A percentile compares a stretch with the other conserved stretches of the same genome.
Evolutionary conservation across 2,113 vertebrate species (phyloP).

Genomic region (Cathartes aura): DNA sequence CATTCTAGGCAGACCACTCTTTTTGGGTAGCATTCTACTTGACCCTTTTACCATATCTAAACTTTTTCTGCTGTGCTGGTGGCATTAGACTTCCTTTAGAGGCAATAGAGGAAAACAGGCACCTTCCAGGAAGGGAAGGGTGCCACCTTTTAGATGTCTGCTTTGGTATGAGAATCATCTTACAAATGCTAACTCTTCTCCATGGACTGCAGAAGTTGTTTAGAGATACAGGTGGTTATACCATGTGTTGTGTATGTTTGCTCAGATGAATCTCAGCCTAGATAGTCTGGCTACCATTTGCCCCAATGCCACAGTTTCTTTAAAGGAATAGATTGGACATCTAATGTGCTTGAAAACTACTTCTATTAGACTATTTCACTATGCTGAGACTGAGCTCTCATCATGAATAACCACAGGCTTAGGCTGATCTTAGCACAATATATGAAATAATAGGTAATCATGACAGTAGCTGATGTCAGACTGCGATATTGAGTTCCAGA

Average conservation of each 20-base stretch:
- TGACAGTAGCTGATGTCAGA: not conserved
- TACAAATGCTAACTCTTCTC: not conserved
- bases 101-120: not conserved
- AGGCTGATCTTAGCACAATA: not conserved
- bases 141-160: not conserved
- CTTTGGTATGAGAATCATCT: not conserved
- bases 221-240: not conserved
- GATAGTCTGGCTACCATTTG: not conserved
- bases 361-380: not conserved
- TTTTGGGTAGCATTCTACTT: not conserved
- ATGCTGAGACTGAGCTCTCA: not conserved
- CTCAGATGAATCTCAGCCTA: not conserved
- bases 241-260: not conserved
- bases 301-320: not conserved
- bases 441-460: not conserved
- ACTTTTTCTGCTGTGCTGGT: not conserved
- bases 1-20: not conserved
- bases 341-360: not conserved
- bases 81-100: not conserved
- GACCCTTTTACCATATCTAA: rapidly evolving
- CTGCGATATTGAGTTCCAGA: not conserved
- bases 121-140: not conserved
- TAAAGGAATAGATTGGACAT: not conserved
- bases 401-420: not conserved
- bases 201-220: not conserved